Evolutionary conservation across 2,113 vertebrate genomes (phyloP), one percentile per base, ranked within the genome.

Genomic region (Anoplopoma fimbria): DNA sequence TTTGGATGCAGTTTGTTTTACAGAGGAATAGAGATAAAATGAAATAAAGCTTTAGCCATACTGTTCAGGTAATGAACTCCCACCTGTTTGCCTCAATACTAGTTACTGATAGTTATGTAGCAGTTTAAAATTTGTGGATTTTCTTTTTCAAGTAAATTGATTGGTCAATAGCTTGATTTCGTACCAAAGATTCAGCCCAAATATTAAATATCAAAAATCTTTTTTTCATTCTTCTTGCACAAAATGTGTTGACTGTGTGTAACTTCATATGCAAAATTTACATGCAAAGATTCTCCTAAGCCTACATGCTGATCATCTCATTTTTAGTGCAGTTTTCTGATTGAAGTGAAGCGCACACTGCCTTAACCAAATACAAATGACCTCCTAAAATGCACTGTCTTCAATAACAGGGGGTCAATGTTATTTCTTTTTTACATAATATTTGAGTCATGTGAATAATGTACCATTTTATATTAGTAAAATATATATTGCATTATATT

Each of bases 381-480:
- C 75, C 85, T 71, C 76, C 74, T 79, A 57, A 82, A 79, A 90
- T 93, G 91, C 92, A 94, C 91, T 91, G 89, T 90, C 93, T 92
- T 77, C 21, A 85, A 85, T 27, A 73, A 82, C 47, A 62, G 76
- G 70, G 73, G 69, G 72, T 82, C 53, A 65, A 57, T 60, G 29
- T 83, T 81, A 38, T 73, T 69, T 8, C 62, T 75, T 88, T 69
- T 89, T 76, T 84, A 82, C 86, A 83, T 78, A 78, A 69, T 75
- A 63, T 85, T 73, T 74, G 70, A 79, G 61, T 90, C 64, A 73
- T 90, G 77, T 92, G 86, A 89, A 91, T 89, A 88, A 86, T 77
- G 80, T 67, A 77, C 14, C 68, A 29, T 89, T 91, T 92, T 88
- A 75, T 83, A 80, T 79, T 73, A 63, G 0, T 63, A 47, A 82